These are phyloP conservation scores for Diogma glabrata DNA, from an alignment of 2,888 invertebrate genomes.

Conservation along the genomic window DNA sequence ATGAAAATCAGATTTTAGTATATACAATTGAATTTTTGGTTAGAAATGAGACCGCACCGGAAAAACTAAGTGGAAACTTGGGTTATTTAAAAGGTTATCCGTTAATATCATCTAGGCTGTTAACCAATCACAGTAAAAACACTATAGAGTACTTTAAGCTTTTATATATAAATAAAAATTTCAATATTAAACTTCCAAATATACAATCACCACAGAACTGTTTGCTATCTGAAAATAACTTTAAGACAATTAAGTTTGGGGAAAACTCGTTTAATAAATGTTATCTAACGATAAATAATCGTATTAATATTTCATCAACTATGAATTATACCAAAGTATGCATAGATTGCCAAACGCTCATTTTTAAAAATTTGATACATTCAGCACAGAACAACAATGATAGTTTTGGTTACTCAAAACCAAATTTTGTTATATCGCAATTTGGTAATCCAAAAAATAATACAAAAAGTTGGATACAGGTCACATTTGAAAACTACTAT, in stretches of 20 bases:
- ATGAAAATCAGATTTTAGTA: constrained; percentile 17
- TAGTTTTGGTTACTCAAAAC: background rate
- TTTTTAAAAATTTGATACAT: constrained; percentile 19
- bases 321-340: constrained; percentile 29
- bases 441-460: constrained; percentile 28
- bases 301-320: constrained; percentile 7
- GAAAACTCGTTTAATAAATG: constrained; percentile 28
- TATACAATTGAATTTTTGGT: constrained; percentile 23
- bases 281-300: constrained; percentile 21
- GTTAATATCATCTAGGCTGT: constrained; percentile 24
- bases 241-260: constrained; percentile 25
- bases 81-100: constrained; percentile 29
- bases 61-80: constrained; percentile 24
- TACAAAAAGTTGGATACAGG: constrained; percentile 25
- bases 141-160: too few relatives aligned
- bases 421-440: constrained; percentile 24
- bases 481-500: constrained; percentile 22
- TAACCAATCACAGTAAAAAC: constrained; percentile 10
- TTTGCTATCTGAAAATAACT: background rate
- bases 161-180: too few relatives aligned
- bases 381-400: too few relatives aligned
- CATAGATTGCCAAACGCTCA: constrained; percentile 23
- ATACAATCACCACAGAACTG: background rate
- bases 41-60: constrained; percentile 14
- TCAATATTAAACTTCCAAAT: constrained; percentile 1